Percentiles rank a stretch among this genome's conserved stretches.
Evolutionary conservation across 1,140 invertebrate genomes (phyloP).

Genomic region (Ips typographus): DNA sequence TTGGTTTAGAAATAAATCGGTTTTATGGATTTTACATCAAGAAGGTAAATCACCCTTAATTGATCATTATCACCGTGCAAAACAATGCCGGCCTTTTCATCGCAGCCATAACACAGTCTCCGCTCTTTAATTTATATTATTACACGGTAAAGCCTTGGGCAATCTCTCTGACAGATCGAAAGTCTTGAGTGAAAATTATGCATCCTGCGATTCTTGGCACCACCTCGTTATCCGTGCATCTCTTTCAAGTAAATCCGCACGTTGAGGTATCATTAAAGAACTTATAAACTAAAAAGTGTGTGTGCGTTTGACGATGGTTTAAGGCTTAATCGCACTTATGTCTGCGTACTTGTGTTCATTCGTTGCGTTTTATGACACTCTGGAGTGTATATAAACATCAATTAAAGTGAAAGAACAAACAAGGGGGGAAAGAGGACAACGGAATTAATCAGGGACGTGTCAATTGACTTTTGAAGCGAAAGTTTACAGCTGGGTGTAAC

Average conservation of each 20-base stretch:
- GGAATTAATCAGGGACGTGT: too few relatives aligned
- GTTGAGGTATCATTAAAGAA: too few relatives aligned
- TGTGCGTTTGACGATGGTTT: too few relatives aligned
- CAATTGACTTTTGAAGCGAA: too few relatives aligned
- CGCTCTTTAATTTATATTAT: constrained; percentile 1
- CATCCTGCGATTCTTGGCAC: constrained; percentile 23
- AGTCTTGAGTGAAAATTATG: constrained; percentile 17
- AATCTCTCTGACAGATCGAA: not conserved
- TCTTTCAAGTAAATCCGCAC: not conserved
- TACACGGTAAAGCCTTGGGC: not conserved
- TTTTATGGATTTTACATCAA: not conserved
- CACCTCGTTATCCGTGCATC: constrained; percentile 17
- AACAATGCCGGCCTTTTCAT: constrained; percentile 6
- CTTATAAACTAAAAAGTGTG: too few relatives aligned
- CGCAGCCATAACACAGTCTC: not conserved
- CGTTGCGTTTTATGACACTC: too few relatives aligned
- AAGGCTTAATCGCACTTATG: too few relatives aligned
- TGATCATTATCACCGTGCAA: constrained; percentile 16
- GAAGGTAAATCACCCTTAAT: not conserved
- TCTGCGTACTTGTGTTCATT: too few relatives aligned
- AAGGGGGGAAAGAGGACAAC: too few relatives aligned
- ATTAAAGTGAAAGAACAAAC: too few relatives aligned
- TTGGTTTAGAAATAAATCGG: not conserved
- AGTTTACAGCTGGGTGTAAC: too few relatives aligned
- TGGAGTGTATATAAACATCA: too few relatives aligned